A percentile compares a stretch with the other conserved stretches of the same genome.
These are phyloP conservation scores for Dione juno DNA, from an alignment of 2,888 invertebrate species.

Conservation along the genomic window DNA sequence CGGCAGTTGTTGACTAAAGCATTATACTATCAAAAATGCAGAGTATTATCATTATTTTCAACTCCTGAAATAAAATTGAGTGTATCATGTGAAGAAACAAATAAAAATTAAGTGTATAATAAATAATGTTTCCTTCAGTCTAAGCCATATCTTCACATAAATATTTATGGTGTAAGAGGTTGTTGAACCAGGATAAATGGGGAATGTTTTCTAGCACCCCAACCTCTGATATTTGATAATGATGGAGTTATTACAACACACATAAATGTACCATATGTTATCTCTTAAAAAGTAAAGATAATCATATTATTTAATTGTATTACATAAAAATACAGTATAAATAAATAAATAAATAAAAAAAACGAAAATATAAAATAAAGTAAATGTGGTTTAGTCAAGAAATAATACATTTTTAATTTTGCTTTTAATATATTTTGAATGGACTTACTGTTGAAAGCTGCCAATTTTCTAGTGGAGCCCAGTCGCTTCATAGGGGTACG, in stretches of 20 bases:
- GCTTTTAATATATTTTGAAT: not conserved
- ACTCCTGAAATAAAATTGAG: not conserved
- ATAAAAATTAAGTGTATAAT: constrained; percentile 14
- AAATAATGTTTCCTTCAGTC: constrained; percentile 5
- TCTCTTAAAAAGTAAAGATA: not conserved
- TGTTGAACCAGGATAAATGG: constrained; percentile 32
- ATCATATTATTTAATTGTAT: too few relatives aligned
- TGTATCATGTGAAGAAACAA: not conserved
- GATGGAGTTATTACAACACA: constrained; percentile 12
- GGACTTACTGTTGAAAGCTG: constrained; percentile 90
- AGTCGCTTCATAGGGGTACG: constrained; percentile 91
- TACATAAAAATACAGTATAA: too few relatives aligned
- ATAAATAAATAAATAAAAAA: too few relatives aligned
- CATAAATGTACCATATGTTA: constrained; percentile 6
- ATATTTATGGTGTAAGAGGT: constrained; percentile 30
- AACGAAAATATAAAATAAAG: too few relatives aligned
- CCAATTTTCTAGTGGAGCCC: constrained; percentile 91
- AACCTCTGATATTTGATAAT: constrained; percentile 22
- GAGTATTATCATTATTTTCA: not conserved
- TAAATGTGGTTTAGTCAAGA: too few relatives aligned
- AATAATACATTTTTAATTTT: too few relatives aligned
- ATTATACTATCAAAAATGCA: constrained; percentile 7
- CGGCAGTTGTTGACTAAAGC: not conserved
- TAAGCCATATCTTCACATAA: constrained; percentile 18
- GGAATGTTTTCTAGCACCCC: constrained; percentile 16